Percentiles rank a stretch among this genome's conserved stretches.
These are phyloP conservation scores for Gadopsis bispinosus DNA, from an alignment of 2,797 vertebrate species.

Conservation along the genomic window DNA sequence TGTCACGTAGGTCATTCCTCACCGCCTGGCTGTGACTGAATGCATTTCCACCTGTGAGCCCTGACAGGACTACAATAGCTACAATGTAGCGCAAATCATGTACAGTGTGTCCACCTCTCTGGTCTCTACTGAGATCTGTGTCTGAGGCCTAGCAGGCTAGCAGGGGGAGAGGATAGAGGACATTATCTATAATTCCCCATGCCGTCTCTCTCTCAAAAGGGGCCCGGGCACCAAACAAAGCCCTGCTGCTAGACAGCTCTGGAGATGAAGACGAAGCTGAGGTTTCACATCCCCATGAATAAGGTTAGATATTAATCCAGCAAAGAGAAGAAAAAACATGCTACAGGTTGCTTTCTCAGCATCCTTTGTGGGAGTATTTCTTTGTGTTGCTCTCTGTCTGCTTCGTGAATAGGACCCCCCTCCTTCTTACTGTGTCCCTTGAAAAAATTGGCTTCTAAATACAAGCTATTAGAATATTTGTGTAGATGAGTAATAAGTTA, in stretches of 20 bases:
- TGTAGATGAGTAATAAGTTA: slow-evolving; percentile 89
- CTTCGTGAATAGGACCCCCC: slow-evolving; percentile 81
- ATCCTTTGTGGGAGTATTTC: slow-evolving; percentile 86
- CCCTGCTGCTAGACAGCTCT: slow-evolving; percentile 78
- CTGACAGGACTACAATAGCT: slow-evolving; percentile 62
- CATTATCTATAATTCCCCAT: slow-evolving; percentile 82
- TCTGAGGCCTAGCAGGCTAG: slow-evolving; percentile 66
- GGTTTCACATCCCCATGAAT: slow-evolving; percentile 85
- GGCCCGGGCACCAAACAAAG: slow-evolving; percentile 84
- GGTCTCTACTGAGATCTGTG: slow-evolving; percentile 68
- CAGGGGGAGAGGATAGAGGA: slow-evolving; percentile 64
- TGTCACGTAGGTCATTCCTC: slow-evolving; percentile 43
- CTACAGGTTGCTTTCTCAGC: slow-evolving; percentile 89
- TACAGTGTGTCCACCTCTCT: slow-evolving; percentile 67
- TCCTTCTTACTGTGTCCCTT: slow-evolving; percentile 79
- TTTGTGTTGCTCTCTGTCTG: slow-evolving; percentile 84
- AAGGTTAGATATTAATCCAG: slow-evolving; percentile 88
- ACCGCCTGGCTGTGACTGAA: slow-evolving; percentile 52
- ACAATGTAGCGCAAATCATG: slow-evolving; percentile 61
- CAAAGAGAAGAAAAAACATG: slow-evolving; percentile 86
- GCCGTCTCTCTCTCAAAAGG: slow-evolving; percentile 78
- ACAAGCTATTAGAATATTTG: slow-evolving; percentile 90
- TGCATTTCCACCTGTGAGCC: slow-evolving; percentile 70
- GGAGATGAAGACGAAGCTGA: slow-evolving; percentile 81
- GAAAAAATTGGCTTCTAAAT: slow-evolving; percentile 88